Percentiles rank a stretch among this genome's conserved stretches.
Conservation (phyloP, 2,797 vertebrate genomes). For the Anisognathus igniventris region DNA sequence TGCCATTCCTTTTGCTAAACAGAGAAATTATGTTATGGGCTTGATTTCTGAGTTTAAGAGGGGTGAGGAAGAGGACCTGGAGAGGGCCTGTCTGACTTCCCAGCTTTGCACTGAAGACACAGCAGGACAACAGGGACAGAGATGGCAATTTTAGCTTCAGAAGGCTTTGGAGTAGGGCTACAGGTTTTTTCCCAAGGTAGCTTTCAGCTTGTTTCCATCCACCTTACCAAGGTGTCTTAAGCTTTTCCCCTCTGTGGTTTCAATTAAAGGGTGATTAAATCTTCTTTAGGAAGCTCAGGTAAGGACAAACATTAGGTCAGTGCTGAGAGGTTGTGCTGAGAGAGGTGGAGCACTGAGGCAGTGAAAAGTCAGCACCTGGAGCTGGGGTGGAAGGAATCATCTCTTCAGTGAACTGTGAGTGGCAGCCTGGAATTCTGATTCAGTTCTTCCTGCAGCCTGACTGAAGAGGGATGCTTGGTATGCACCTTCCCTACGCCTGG, state of each 20-base stretch:
- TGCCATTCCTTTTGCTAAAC: background rate
- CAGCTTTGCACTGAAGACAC: background rate
- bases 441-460: background rate
- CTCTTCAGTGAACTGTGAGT: background rate
- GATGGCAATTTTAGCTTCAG: background rate
- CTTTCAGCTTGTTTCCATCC: background rate
- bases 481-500: background rate
- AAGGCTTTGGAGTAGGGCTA: background rate
- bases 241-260: background rate
- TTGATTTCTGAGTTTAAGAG: background rate
- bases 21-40: background rate
- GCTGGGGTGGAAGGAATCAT: background rate
- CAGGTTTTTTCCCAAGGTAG: background rate
- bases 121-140: background rate
- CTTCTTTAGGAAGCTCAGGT: background rate
- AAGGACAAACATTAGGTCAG: accelerated
- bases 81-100: background rate
- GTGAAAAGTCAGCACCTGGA: background rate
- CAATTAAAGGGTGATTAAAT: background rate
- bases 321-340: background rate
- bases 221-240: background rate
- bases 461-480: accelerated
- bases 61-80: background rate
- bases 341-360: background rate
- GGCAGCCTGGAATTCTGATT: background rate